These are phyloP conservation scores for Cephalopterus ornatus DNA, from an alignment of 2,113 vertebrate species.

Conservation along the genomic window DNA sequence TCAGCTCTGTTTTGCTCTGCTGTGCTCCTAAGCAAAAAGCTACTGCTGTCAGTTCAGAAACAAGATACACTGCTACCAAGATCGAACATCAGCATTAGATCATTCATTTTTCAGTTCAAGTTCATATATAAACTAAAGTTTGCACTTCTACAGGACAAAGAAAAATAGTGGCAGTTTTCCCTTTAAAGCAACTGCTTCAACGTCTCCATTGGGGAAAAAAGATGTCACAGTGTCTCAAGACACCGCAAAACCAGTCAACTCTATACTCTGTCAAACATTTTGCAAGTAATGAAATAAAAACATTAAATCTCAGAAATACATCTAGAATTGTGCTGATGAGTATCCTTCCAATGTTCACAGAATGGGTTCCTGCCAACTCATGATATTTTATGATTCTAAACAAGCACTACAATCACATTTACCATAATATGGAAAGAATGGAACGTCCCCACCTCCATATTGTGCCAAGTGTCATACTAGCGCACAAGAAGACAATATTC, in stretches of 20 bases:
- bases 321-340: neutral
- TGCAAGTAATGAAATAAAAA: neutral
- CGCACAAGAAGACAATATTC: neutral
- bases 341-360: neutral
- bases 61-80: neutral
- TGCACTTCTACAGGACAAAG: neutral
- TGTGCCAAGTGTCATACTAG: neutral
- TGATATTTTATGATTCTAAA: neutral
- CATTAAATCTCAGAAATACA: neutral
- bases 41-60: constrained; percentile 7
- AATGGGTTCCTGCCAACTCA: neutral
- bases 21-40: constrained; percentile 36
- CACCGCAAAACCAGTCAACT: neutral
- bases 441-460: neutral
- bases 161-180: neutral
- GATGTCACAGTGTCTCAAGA: neutral
- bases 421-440: neutral
- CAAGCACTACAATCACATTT: neutral
- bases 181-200: neutral
- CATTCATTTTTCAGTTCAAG: neutral
- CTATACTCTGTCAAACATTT: neutral
- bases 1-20: constrained; percentile 41
- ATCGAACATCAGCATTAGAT: neutral
- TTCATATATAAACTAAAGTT: neutral
- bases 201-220: neutral